phyloP scores from a whole-genome alignment of 2,797 vertebrate genomes.

The Apogon talboti region DNA sequence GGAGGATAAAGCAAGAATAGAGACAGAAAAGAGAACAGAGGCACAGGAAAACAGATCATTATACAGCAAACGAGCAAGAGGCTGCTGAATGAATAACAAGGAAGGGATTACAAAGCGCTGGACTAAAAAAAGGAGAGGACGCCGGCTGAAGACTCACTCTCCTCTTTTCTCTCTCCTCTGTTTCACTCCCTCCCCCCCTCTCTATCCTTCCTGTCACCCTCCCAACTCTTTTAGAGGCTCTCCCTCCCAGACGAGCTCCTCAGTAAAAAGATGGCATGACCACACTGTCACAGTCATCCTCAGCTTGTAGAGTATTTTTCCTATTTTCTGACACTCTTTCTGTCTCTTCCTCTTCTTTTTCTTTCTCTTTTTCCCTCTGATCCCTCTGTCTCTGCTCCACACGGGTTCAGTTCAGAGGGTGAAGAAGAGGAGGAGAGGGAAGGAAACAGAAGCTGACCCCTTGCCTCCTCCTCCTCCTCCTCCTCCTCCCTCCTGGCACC shows the following conservation, averaged over 20 bases:
- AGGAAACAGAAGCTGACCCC: conserved; percentile 67
- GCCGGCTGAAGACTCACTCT: conserved; percentile 58
- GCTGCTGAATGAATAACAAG: conserved; percentile 75
- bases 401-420: conserved; percentile 46
- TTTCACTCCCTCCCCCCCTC: conserved; percentile 45
- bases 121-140: conserved; percentile 62
- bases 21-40: conserved; percentile 66
- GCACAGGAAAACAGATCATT: conserved; percentile 73
- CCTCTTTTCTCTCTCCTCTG: conserved; percentile 35
- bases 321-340: conserved; percentile 22
- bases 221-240: conserved; percentile 64
- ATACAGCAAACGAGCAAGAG: conserved; percentile 70
- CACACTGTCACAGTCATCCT: conserved; percentile 60
- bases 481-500: conserved; percentile 20
- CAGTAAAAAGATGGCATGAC: conserved; percentile 70
- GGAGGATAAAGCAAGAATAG: conserved; percentile 70
- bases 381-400: conserved; percentile 29
- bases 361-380: conserved; percentile 12
- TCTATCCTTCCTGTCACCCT: conserved; percentile 61
- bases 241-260: conserved; percentile 55
- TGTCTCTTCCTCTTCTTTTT: background rate
- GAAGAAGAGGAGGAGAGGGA: conserved; percentile 42
- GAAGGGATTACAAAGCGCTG: conserved; percentile 75
- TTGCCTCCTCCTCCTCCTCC: conserved; percentile 28
- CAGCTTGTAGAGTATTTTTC: conserved; percentile 51